Evolutionary conservation across 1,140 invertebrate genomes (phyloP).

Genomic region (Habropoda laboriosa): DNA sequence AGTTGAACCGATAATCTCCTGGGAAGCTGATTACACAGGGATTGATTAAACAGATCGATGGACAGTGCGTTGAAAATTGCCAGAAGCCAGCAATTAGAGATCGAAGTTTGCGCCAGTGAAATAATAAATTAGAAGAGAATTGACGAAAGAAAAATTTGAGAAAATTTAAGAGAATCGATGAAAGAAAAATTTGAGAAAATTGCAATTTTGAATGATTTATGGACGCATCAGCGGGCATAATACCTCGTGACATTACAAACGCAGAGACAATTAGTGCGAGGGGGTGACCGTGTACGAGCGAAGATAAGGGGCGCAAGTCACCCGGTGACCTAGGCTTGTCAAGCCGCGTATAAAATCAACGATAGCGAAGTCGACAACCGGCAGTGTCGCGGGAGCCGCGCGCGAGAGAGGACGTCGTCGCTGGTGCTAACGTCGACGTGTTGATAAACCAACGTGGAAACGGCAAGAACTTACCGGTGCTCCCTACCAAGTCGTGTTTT

Average conservation of each 20-base stretch:
- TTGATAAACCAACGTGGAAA: neutral
- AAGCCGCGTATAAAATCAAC: constrained; percentile 67
- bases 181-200: no score
- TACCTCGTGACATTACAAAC: neutral
- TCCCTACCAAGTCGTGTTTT: constrained; percentile 19
- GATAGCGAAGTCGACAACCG: constrained; percentile 63
- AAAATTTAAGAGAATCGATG: no score
- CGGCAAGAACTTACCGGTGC: neutral
- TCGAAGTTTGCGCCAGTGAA: neutral
- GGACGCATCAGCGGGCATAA: no score
- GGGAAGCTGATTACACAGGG: neutral
- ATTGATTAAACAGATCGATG: constrained; percentile 12
- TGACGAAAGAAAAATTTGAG: neutral
- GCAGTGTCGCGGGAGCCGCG: constrained; percentile 66
- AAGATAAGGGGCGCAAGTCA: constrained; percentile 57
- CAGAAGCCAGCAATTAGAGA: neutral
- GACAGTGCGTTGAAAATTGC: neutral
- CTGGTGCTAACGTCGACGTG: constrained; percentile 53
- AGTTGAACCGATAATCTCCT: neutral
- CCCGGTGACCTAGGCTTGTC: constrained; percentile 55
- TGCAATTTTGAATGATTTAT: no score
- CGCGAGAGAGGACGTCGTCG: constrained; percentile 64
- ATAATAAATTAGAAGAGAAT: no score
- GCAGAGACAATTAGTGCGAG: neutral
- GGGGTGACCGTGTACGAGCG: constrained; percentile 5